Conservation (phyloP, 2,888 invertebrate species). For the Chymomyza fuscimana region DNA sequence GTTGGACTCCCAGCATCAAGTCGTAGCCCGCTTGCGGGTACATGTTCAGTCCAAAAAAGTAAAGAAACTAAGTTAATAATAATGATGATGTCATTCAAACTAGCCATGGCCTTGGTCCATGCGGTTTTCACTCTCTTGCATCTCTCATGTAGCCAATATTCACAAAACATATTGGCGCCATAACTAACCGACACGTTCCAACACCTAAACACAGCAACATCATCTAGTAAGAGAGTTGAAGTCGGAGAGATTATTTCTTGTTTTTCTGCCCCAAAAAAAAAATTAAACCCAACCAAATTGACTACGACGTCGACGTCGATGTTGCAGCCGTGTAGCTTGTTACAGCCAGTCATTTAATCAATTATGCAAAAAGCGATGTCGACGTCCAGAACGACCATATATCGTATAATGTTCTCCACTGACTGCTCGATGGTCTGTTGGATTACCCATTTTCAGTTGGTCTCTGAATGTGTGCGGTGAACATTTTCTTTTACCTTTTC, state of each 20-base stretch:
- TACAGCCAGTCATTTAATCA: constrained; percentile 78
- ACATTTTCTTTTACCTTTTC: constrained; percentile 60
- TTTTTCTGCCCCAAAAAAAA: constrained; percentile 50
- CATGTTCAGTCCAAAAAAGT: too few relatives aligned
- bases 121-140: constrained; percentile 33
- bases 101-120: not conserved
- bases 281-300: not conserved
- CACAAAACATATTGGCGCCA: constrained; percentile 61
- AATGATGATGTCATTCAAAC: not conserved
- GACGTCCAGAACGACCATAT: constrained; percentile 52
- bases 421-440: not conserved
- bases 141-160: constrained; percentile 67
- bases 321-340: constrained; percentile 34
- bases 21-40: too few relatives aligned
- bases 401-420: constrained; percentile 66
- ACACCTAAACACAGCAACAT: not conserved
- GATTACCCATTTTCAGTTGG: not conserved
- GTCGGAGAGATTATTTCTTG: constrained; percentile 35
- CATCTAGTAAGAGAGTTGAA: not conserved
- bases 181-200: constrained; percentile 51
- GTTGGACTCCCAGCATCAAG: too few relatives aligned
- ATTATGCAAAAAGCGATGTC: constrained; percentile 76
- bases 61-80: not conserved
- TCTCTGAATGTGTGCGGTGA: not conserved
- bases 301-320: constrained; percentile 3